Percentiles rank a stretch among this genome's conserved stretches.
phyloP scores from a whole-genome alignment of 2,888 invertebrate species.

The Ophion ellenae region DNA sequence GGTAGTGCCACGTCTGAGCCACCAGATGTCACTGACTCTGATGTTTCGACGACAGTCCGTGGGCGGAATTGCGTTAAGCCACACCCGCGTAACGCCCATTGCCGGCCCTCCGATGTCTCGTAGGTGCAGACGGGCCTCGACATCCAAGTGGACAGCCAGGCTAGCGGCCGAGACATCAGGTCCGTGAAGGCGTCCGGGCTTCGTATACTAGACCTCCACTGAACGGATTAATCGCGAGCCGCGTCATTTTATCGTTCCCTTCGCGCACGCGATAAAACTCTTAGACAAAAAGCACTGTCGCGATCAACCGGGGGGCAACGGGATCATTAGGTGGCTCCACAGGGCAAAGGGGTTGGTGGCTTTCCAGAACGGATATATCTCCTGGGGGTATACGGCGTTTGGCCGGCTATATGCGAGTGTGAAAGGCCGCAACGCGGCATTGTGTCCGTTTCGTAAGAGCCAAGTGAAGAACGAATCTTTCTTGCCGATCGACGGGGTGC shows the following conservation, averaged over 20 bases:
- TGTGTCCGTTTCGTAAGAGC: slow-evolving; percentile 20
- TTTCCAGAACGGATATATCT: not conserved
- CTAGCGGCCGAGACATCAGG: slow-evolving; percentile 78
- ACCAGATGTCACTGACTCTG: slow-evolving; percentile 67
- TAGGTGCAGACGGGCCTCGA: slow-evolving; percentile 82
- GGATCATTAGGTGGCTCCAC: not conserved
- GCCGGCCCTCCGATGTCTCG: slow-evolving; percentile 76
- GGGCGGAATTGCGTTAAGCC: slow-evolving; percentile 24
- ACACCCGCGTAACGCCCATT: slow-evolving; percentile 76
- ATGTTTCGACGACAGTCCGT: slow-evolving; percentile 21
- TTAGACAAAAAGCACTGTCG: not conserved
- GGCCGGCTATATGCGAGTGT: slow-evolving; percentile 34
- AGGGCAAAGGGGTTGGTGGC: not conserved
- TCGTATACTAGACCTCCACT: slow-evolving; percentile 59
- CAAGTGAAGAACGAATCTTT: slow-evolving; percentile 56
- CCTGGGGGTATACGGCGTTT: not conserved
- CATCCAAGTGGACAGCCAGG: slow-evolving; percentile 83
- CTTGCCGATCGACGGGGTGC: slow-evolving; percentile 55
- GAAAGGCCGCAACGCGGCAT: slow-evolving; percentile 23
- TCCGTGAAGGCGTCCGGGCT: slow-evolving; percentile 66
- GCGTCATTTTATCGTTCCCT: slow-evolving; percentile 42
- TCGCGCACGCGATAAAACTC: slow-evolving; percentile 45
- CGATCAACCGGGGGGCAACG: not conserved
- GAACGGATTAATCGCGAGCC: slow-evolving; percentile 40
- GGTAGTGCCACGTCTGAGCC: slow-evolving; percentile 29